Evolutionary conservation across 2,113 vertebrate species (phyloP), one percentile per base, ranked within the genome.

Genomic region (Trogon melanurus): DNA sequence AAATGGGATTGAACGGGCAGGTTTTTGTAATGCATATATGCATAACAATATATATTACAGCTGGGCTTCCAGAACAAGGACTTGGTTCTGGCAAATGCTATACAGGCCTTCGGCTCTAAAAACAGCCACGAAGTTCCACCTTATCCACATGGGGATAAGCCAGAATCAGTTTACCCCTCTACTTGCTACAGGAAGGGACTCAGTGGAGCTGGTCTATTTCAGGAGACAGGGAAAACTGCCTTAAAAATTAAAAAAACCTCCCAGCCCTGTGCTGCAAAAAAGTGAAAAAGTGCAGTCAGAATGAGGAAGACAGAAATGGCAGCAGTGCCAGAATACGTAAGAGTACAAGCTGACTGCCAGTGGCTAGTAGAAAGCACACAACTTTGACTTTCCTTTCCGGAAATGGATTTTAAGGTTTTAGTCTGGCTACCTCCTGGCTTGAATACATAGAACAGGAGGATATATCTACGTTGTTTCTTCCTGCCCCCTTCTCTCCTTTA

Each of bases 161-260:
- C 98, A 99, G 99, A 99, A 99, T 97, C 98, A 98, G 98, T 98
- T 98, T 97, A 97, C 96, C 97, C 80, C 84, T 98, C 88, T 91
- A 80, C 94, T 97, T 97, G 56, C 88, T 96, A 96, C 96, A 98
- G 97, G 97, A 98, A 98, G 95, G 67, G 97, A 88, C 81, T 96
- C 92, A 93, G 98, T 98, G 98, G 98, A 99, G 98, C 98, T 98
- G 98, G 98, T 97, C 98, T 92, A 94, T 96, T 98, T 95, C 94
- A 97, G 97, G 97, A 98, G 97, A 98, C 98, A 98, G 94, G 97
- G 93, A 98, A 98, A 97, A 89, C 95, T 89, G 74, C 94, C 98
- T 96, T 91, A 93, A 94, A 82, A 84, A 86, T 3, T 26, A 34
- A 85, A 75, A 61, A 53, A 10, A 36, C 2, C 6, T 9, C 16